These are phyloP conservation scores for Rhingia campestris DNA, from an alignment of 2,888 invertebrate species.

Conservation along the genomic window DNA sequence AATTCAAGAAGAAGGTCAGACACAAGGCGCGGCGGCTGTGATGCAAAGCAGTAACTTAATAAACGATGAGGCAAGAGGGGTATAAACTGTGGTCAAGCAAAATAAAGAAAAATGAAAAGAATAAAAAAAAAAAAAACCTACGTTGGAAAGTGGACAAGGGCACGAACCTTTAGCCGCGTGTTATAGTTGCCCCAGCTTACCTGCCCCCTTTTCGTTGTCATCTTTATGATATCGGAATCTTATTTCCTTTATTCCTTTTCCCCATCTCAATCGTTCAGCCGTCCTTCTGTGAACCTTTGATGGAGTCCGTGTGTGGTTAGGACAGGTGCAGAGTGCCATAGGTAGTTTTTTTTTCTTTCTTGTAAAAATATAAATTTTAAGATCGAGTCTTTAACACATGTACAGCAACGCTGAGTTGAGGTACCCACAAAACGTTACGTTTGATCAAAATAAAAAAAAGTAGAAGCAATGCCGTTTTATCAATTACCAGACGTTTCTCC, in stretches of 20 bases:
- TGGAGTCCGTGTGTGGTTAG: conserved; percentile 70
- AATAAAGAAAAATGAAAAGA: conserved; percentile 32
- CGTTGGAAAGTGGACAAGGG: conserved; percentile 61
- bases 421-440: conserved; percentile 63
- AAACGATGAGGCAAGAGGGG: conserved; percentile 58
- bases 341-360: conserved; percentile 36
- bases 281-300: conserved; percentile 71
- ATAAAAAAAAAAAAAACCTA: conserved; percentile 23
- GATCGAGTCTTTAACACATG: conserved; percentile 65
- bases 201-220: conserved; percentile 64
- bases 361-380: conserved; percentile 12
- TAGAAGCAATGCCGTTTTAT: conserved; percentile 70
- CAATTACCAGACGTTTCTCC: conserved; percentile 66
- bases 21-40: conserved; percentile 60
- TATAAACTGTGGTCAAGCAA: conserved; percentile 55
- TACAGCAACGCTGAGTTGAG: conserved; percentile 24
- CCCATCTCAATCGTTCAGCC: conserved; percentile 71
- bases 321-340: conserved; percentile 67
- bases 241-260: conserved; percentile 71
- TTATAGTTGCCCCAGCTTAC: conserved; percentile 65
- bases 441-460: conserved; percentile 47
- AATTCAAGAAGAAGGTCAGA: conserved; percentile 73
- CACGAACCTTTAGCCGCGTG: conserved; percentile 64
- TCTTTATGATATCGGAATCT: conserved; percentile 74
- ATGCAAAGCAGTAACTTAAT: conserved; percentile 64